Base-by-base conservation (phyloP, 1,140 invertebrate species). In the Muscidifurax raptorellus region DNA sequence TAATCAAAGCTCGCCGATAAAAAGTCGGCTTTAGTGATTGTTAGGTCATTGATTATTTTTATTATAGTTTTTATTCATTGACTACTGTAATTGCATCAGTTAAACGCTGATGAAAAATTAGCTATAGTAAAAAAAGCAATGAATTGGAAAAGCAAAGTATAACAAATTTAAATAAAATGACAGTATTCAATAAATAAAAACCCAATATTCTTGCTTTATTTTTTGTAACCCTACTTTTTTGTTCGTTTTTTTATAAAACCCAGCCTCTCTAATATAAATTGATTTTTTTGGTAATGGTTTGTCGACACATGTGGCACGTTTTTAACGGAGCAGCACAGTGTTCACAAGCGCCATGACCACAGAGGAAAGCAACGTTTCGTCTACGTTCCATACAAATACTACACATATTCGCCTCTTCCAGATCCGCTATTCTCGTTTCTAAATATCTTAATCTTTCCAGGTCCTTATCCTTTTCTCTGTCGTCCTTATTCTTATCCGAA, bases 281-380 rank as follows among this genome's bases (percentile, higher is more conserved):
- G 87, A 98, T 98, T 91, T 97, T 98, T 90, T 97, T 97, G 22
- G 96, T 95, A 89, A 98, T 98, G 10, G 96, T 95, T 92, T 97
- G 96, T 52, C 98, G 94, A 93, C 97, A 98, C 97, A 98, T 98
- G 93, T 98, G 98, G 94, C 98, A 98, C 10, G 95, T 96, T 89
- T 95, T 95, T 2, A 98, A 92, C 1, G 97, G 96, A 80, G 96
- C 95, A 0, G 97, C 95, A 90, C 98, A 98, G 76, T 95, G 94
- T 44, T 96, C 95, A 93, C 98, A 98, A 7, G 97, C 96, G 25
- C 96, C 96, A 89, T 98, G 98, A 10, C 98, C 98, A 91, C 98
- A 98, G 0, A 98, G 92, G 90, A 98, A 98, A 1, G 96, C 97
- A 10, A 98, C 95, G 89, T 97, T 97, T 52, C 96, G 93, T 85